Evolutionary conservation across 2,888 invertebrate genomes (phyloP).

Genomic region (Pocota personata): DNA sequence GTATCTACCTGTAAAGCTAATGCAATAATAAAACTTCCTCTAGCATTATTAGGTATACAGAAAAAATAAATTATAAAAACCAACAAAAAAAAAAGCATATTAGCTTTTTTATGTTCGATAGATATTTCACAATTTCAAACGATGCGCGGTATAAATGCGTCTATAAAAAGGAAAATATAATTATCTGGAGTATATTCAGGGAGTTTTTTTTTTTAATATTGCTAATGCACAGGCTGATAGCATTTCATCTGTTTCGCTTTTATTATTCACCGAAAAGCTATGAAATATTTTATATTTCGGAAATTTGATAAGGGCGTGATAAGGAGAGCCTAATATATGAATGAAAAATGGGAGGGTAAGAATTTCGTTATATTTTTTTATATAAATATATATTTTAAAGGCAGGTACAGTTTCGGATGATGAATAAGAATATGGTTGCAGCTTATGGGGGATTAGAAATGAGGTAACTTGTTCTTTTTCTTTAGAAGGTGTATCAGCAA

Average conservation of each 20-base stretch:
- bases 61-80: neutral
- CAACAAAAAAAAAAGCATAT: constrained; percentile 17
- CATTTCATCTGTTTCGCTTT: constrained; percentile 46
- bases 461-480: neutral
- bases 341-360: constrained; percentile 5
- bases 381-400: neutral
- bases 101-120: constrained; percentile 44
- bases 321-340: constrained; percentile 22
- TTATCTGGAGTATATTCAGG: constrained; percentile 49
- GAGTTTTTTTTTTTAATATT: constrained; percentile 30
- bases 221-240: constrained; percentile 50
- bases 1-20: constrained; percentile 14
- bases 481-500: neutral
- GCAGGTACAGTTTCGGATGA: neutral
- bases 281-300: constrained; percentile 60
- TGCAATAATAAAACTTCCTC: constrained; percentile 15
- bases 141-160: constrained; percentile 39
- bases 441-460: neutral
- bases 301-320: constrained; percentile 69
- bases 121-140: constrained; percentile 34
- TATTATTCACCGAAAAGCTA: constrained; percentile 52
- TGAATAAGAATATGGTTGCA: neutral
- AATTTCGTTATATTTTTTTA: neutral
- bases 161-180: constrained; percentile 49
- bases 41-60: neutral